Base-by-base conservation (phyloP, 2,888 invertebrate species). In the Choristoneura rosaceana region DNA sequence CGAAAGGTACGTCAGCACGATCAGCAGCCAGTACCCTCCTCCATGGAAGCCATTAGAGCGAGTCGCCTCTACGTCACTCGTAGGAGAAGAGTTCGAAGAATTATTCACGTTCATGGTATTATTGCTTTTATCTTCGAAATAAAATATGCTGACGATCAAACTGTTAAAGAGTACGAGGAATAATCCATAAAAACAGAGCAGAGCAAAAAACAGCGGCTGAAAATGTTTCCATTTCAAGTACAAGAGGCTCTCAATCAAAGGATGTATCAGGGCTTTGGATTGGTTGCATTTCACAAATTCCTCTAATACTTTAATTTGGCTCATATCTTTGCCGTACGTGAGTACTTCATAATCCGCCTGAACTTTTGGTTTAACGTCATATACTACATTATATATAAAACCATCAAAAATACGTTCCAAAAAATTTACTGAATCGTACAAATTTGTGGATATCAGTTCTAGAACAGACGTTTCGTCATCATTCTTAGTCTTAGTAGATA, bases 231-330 rank as follows among this genome's bases (percentile, higher is more conserved):
- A 61, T 38, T 69, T 69, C 17, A 61, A 17, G 38, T 69, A 61
- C 34, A 69, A 25, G 4, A 69, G 68, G 25, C 68, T 69, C n/a
- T 52, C 50, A 10, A 69, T 60, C 14, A 60, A 14, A 4, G 68
- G 68, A 14, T 69, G 68, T 50, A 41, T 43, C 17, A 69, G 43
- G n/a, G 45, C 9, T 14, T 69, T 45, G 33, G 43, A 63, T 17
- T 34, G 69, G 34, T 45, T 63, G 33, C 45, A 63, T 34, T 55
- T 63, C 25, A 69, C 45, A 8, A 69, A n/a, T 69, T 69, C 55
- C 43, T 69, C 63, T 15, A 69, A 25, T 4, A 63, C 58, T 34
- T 61, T 41, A 17, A 69, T 61, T 60, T 69, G 68, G 4, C 60
- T 68, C 33, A 33, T 60, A 3, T 14, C 59, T 59, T 41, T 3